A percentile compares a stretch with the other conserved stretches of the same genome.
Conservation (phyloP, 2,797 vertebrate genomes). For the Microhierax caerulescens region DNA sequence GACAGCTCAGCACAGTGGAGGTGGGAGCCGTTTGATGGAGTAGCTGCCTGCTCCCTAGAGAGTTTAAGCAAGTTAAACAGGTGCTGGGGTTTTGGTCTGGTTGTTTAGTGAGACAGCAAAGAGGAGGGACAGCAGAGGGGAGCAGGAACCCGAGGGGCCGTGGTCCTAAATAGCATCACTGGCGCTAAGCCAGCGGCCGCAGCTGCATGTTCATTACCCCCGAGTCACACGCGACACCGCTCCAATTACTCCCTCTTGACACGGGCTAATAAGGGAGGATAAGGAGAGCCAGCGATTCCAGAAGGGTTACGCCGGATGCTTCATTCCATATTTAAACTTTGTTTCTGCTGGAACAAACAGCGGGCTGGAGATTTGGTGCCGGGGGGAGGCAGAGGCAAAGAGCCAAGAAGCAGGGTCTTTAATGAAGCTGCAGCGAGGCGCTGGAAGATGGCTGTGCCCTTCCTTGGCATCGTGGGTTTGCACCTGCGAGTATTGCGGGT, state of each 20-base stretch:
- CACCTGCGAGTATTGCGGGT: neutral
- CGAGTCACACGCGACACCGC: neutral
- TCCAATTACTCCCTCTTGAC: conserved; percentile 52
- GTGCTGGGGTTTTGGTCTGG: neutral
- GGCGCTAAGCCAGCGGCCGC: neutral
- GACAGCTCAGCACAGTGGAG: accelerated
- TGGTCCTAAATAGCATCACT: neutral
- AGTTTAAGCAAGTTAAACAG: neutral
- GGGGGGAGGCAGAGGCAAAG: neutral
- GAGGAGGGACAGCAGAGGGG: neutral
- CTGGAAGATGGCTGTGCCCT: neutral
- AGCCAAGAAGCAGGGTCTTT: neutral
- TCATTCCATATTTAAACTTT: neutral
- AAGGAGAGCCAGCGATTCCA: neutral
- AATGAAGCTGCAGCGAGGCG: neutral
- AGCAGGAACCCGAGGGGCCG: neutral
- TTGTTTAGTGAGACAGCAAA: neutral
- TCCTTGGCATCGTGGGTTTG: neutral
- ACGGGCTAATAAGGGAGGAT: conserved; percentile 11
- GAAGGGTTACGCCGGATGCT: neutral
- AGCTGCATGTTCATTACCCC: neutral
- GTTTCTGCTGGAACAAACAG: neutral
- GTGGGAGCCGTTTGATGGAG: accelerated
- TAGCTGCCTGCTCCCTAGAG: neutral
- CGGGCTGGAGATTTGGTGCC: neutral